phyloP scores from a whole-genome alignment of 2,888 invertebrate genomes.

The Ethmia dodecea region DNA sequence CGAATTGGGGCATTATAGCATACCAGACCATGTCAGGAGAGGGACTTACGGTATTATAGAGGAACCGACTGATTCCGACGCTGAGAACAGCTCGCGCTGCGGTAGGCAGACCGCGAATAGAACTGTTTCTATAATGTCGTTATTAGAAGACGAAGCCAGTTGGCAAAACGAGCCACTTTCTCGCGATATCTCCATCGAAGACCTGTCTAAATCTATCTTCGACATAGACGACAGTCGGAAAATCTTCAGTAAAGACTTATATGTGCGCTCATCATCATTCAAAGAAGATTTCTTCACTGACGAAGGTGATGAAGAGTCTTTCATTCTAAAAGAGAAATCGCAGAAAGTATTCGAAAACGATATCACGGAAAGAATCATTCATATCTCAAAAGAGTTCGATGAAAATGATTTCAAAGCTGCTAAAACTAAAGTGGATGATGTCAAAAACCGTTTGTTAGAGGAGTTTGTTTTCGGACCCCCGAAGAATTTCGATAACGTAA shows the following conservation, averaged over 20 bases:
- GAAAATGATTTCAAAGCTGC: conserved; percentile 49
- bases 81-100: conserved; percentile 53
- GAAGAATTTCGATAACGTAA: conserved; percentile 52
- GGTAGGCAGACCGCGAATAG: conserved; percentile 55
- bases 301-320: conserved; percentile 60
- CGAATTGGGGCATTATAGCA: conserved; percentile 65
- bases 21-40: conserved; percentile 62
- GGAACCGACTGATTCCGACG: conserved; percentile 75
- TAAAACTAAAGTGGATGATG: conserved; percentile 50
- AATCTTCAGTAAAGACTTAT: conserved; percentile 70
- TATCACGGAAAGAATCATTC: conserved; percentile 65
- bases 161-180: conserved; percentile 74
- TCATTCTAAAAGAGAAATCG: conserved; percentile 57
- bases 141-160: conserved; percentile 80
- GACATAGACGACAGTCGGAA: conserved; percentile 71
- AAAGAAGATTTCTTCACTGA: conserved; percentile 65
- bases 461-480: conserved; percentile 58
- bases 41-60: conserved; percentile 70
- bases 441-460: conserved; percentile 63
- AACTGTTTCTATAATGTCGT: conserved; percentile 81
- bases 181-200: conserved; percentile 77
- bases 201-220: conserved; percentile 71
- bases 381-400: conserved; percentile 66
- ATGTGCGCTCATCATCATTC: conserved; percentile 63
- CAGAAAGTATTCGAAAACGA: conserved; percentile 67